phyloP scores from a whole-genome alignment of 1,140 invertebrate species.

The Samia ricini region DNA sequence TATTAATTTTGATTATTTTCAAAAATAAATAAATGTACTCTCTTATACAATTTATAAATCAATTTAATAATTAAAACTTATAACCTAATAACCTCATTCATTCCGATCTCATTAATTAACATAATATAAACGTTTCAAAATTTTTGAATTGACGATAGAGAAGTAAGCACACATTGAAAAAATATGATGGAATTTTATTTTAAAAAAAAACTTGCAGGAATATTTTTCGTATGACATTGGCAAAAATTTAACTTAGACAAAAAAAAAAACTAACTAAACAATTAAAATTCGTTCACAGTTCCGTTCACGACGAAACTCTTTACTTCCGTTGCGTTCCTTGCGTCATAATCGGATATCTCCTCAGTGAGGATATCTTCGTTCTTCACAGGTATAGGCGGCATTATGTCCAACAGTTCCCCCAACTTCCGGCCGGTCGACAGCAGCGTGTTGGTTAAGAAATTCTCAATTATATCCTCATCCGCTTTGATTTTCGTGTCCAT shows the following conservation, averaged over 20 bases:
- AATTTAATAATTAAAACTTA: slow-evolving; percentile 4
- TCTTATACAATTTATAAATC: neutral
- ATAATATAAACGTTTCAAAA: slow-evolving; percentile 33
- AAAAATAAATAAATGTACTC: slow-evolving; percentile 44
- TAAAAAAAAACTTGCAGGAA: slow-evolving; percentile 9
- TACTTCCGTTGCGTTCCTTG: slow-evolving; percentile 52
- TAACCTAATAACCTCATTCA: slow-evolving; percentile 31
- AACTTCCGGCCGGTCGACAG: slow-evolving; percentile 55
- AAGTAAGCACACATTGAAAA: slow-evolving; percentile 16
- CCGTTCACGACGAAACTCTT: slow-evolving; percentile 66
- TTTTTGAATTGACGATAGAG: slow-evolving; percentile 31
- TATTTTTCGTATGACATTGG: too few relatives aligned
- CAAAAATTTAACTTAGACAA: slow-evolving; percentile 18
- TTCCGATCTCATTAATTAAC: slow-evolving; percentile 42
- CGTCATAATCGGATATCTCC: slow-evolving; percentile 57
- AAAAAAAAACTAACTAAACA: slow-evolving; percentile 6
- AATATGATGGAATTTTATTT: slow-evolving; percentile 16
- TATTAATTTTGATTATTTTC: slow-evolving; percentile 56
- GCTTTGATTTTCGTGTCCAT: slow-evolving; percentile 31
- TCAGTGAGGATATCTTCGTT: slow-evolving; percentile 64
- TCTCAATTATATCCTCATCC: slow-evolving; percentile 30
- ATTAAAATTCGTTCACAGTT: slow-evolving; percentile 44
- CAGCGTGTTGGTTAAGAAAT: slow-evolving; percentile 51
- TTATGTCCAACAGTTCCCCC: slow-evolving; percentile 49
- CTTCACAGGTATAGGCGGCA: slow-evolving; percentile 59